Evolutionary conservation across 2,797 vertebrate species (phyloP).

Genomic region (Nannoperca australis): DNA sequence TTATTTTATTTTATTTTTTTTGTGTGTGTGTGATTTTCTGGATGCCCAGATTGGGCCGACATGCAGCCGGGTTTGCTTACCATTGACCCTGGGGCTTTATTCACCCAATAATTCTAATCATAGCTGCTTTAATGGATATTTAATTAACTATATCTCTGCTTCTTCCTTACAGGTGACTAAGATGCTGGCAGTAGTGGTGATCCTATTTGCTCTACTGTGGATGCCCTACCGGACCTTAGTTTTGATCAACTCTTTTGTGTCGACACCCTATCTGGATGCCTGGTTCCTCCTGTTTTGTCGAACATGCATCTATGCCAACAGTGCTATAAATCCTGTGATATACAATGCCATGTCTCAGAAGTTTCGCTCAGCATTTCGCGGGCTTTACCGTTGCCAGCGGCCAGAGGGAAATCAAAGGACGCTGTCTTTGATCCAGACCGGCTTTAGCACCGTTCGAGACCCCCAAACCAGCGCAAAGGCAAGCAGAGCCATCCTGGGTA

Average conservation of each 20-base stretch:
- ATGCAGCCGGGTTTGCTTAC: too few relatives aligned
- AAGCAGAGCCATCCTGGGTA: conserved; percentile 17
- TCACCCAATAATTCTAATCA: too few relatives aligned
- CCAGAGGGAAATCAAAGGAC: conserved; percentile 63
- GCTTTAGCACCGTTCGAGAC: conserved; percentile 71
- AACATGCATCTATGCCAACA: conserved; percentile 88
- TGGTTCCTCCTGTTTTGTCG: conserved; percentile 89
- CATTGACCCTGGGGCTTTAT: too few relatives aligned
- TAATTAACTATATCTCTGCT: background rate
- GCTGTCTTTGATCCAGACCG: conserved; percentile 66
- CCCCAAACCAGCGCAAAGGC: conserved; percentile 33
- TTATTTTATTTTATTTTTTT: too few relatives aligned
- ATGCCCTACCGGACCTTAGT: conserved; percentile 88
- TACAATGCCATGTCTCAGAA: conserved; percentile 91
- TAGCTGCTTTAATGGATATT: too few relatives aligned
- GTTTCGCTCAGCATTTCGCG: conserved; percentile 85
- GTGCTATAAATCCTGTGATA: conserved; percentile 88
- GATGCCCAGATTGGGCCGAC: too few relatives aligned
- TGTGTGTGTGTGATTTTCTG: too few relatives aligned
- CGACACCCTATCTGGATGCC: conserved; percentile 83
- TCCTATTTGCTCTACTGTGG: conserved; percentile 88
- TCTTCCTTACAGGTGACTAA: conserved; percentile 83
- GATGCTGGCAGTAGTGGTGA: conserved; percentile 87
- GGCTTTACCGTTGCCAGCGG: conserved; percentile 83
- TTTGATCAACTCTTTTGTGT: conserved; percentile 88